Evolutionary conservation across 1,140 invertebrate genomes (phyloP), one percentile per base, ranked within the genome.

Genomic region (Drosophila mayri): DNA sequence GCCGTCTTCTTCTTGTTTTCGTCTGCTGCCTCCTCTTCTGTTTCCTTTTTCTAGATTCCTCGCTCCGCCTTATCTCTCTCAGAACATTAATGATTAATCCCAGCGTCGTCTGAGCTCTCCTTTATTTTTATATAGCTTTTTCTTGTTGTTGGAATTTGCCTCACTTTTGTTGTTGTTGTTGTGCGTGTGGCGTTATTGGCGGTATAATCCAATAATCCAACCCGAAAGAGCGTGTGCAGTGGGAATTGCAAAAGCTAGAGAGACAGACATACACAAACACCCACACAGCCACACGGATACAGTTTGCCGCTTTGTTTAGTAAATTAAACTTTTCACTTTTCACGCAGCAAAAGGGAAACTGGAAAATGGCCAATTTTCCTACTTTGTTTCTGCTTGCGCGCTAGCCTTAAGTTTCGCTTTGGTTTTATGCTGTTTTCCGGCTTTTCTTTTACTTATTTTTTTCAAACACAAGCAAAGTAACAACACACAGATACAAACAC

Each of bases 251-350:
- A 86, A 86, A 86, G 86, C 79, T 84, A 85, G 79, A 81, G 68
- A 86, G 52, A 75, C 63, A 74, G 81, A 25, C 22, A 79, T 63
- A 68, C 22, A 16, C 49, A 49, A 12, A 52, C 67, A 28, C 43
- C 11, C 43, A 65, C 61, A 76, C 81, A 70, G 44, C 40, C 72
- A 65, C 74, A 78, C 50, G 18, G 75, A 78, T 38, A 64, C 79
- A 49, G 52, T 28, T 57, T 49, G 68, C 78, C 78, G 78, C 73
- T 76, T 90, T 85, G 66, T 90, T 90, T 88, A 85, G 81, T 88
- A 88, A 88, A 88, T 88, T 88, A 90, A 88, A 81, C 85, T 90
- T 88, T 88, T 88, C 85, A 88, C 85, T 88, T 88, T 88, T 66
- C 22, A 58, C 20, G 30, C 86, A 62, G 76, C 64, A 79, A 87